Evolutionary conservation across 1,140 invertebrate genomes (phyloP).

Genomic region (Medauroidea extradentata): DNA sequence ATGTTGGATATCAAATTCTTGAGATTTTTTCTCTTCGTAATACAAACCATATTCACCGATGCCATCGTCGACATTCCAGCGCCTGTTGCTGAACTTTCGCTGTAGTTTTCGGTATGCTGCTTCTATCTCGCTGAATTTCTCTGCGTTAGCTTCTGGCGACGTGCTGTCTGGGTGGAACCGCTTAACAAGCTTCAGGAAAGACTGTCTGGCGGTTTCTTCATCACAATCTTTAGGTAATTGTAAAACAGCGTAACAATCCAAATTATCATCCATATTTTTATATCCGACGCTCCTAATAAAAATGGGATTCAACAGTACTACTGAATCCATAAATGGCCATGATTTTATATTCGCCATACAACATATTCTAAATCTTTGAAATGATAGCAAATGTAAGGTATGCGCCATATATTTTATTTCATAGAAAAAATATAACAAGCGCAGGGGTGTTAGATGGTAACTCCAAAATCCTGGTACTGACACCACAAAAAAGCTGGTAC

Average conservation of each 20-base stretch:
- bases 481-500: too few relatives aligned
- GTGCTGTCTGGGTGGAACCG: constrained; percentile 78
- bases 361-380: too few relatives aligned
- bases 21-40: constrained; percentile 45
- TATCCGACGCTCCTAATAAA: too few relatives aligned
- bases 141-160: constrained; percentile 54
- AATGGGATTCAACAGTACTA: too few relatives aligned
- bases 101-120: constrained; percentile 51
- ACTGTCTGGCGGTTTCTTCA: constrained; percentile 62
- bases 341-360: too few relatives aligned
- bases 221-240: constrained; percentile 61
- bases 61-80: constrained; percentile 31
- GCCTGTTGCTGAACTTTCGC: constrained; percentile 37
- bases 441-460: too few relatives aligned
- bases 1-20: constrained; percentile 58
- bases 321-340: too few relatives aligned
- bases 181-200: constrained; percentile 73
- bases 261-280: too few relatives aligned
- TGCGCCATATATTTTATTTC: too few relatives aligned
- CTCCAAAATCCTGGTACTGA: too few relatives aligned
- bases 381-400: too few relatives aligned
- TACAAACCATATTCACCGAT: constrained; percentile 42
- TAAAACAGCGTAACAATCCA: constrained; percentile 61
- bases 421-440: too few relatives aligned
- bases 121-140: constrained; percentile 63